Evolutionary conservation across 2,888 invertebrate species (phyloP).

Genomic region (Lordiphosa andalusiaca): DNA sequence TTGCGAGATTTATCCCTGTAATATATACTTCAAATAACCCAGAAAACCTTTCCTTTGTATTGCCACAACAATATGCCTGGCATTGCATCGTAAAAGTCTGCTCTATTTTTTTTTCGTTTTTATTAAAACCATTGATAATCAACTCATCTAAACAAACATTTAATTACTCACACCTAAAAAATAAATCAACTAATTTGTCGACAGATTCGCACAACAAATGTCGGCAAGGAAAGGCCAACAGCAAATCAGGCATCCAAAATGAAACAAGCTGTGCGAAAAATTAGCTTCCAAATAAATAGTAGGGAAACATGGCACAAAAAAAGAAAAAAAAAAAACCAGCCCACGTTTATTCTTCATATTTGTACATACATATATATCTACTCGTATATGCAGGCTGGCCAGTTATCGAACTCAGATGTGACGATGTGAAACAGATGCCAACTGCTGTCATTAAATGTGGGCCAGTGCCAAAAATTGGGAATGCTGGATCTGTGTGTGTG

Average conservation of each 20-base stretch:
- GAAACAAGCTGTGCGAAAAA: conserved; percentile 30
- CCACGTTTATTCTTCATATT: conserved; percentile 3
- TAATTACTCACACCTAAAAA: conserved; percentile 1
- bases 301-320: too few relatives aligned
- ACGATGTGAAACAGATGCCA: conserved; percentile 55
- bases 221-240: conserved; percentile 8
- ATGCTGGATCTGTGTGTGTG: neutral
- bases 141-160: too few relatives aligned
- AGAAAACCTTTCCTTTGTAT: too few relatives aligned
- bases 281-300: conserved; percentile 24
- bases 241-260: conserved; percentile 11
- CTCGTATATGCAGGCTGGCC: conserved; percentile 8
- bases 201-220: conserved; percentile 26
- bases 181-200: conserved; percentile 1
- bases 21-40: too few relatives aligned
- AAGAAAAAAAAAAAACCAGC: conserved; percentile 2
- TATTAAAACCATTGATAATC: too few relatives aligned
- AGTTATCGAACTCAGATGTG: conserved; percentile 28
- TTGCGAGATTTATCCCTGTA: too few relatives aligned
- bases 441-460: conserved; percentile 43
- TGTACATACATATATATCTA: neutral
- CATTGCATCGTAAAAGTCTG: too few relatives aligned
- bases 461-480: conserved; percentile 28
- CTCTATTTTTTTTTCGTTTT: too few relatives aligned
- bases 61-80: too few relatives aligned